Percentiles rank a stretch among this genome's conserved stretches.
Evolutionary conservation across 2,113 vertebrate genomes (phyloP).

Genomic region (Pholis gunnellus): DNA sequence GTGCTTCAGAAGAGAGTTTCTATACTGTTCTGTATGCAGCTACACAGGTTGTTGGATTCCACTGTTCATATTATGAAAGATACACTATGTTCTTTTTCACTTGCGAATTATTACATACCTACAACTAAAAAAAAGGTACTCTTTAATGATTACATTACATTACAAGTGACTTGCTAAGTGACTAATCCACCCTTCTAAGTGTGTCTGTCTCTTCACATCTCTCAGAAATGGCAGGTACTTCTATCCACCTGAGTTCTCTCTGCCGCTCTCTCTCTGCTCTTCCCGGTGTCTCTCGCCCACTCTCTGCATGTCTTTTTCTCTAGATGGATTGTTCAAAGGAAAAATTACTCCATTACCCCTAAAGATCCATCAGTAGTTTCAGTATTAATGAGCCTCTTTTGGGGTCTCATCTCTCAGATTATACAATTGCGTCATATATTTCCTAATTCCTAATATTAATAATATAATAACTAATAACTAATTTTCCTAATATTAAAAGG

Average conservation of each 20-base stretch:
- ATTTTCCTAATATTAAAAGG: conserved; percentile 37
- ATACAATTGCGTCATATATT: conserved; percentile 21
- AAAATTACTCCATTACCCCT: conserved; percentile 39
- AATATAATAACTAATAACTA: too few relatives aligned
- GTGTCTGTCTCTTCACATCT: conserved; percentile 8
- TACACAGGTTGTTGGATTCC: neutral
- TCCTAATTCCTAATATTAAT: too few relatives aligned
- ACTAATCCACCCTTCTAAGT: neutral
- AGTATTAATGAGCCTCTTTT: conserved; percentile 44
- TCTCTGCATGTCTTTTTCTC: conserved; percentile 4
- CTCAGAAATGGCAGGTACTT: conserved; percentile 13
- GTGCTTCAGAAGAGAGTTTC: neutral
- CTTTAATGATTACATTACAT: conserved; percentile 9
- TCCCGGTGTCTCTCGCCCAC: neutral
- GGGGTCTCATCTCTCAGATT: conserved; percentile 12
- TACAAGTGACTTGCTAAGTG: conserved; percentile 1
- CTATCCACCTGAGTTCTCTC: neutral
- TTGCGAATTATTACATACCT: neutral
- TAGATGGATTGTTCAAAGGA: conserved; percentile 26
- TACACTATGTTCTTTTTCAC: neutral
- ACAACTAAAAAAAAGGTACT: neutral
- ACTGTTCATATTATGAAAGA: neutral
- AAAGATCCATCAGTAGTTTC: conserved; percentile 21
- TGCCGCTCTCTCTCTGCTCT: neutral
- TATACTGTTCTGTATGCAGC: neutral